Evolutionary conservation across 92 coral and sea anemone species (phyloP).

Genomic region (Pocillopora grandis): DNA sequence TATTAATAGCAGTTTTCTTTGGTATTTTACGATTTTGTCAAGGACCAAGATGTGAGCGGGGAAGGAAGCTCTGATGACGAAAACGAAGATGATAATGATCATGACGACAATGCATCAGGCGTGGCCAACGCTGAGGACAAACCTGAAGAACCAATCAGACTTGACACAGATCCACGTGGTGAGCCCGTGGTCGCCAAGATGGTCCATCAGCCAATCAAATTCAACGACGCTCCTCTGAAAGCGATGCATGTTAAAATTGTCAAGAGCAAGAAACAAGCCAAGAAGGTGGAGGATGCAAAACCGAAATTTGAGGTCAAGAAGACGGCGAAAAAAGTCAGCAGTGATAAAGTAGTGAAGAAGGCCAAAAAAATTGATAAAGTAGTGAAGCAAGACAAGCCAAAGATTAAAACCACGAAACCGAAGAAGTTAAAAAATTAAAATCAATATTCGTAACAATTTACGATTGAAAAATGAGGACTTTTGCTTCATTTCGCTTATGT

Average conservation of each 20-base stretch:
- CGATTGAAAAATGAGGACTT: not conserved
- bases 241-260: not conserved
- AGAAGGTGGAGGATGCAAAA: conserved; percentile 12
- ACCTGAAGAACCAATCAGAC: conserved; percentile 14
- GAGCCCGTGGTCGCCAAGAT: conserved; percentile 39
- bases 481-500: not conserved
- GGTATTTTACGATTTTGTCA: not conserved
- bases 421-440: conserved; percentile 1
- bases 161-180: conserved; percentile 35
- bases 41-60: conserved; percentile 7
- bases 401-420: not conserved
- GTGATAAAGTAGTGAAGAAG: conserved; percentile 24
- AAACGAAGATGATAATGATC: conserved; percentile 36
- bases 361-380: conserved; percentile 19
- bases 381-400: conserved; percentile 2
- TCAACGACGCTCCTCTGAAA: conserved; percentile 30
- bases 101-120: conserved; percentile 23
- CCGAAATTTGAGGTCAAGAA: conserved; percentile 1
- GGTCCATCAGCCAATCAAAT: conserved; percentile 41
- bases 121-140: not conserved
- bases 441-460: not conserved
- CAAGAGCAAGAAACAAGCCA: conserved; percentile 11
- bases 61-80: conserved; percentile 29
- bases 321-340: conserved; percentile 34
- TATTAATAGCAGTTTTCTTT: not conserved